These are phyloP conservation scores for Australoheros scitulus DNA, from an alignment of 2,113 vertebrate species.

Conservation along the genomic window DNA sequence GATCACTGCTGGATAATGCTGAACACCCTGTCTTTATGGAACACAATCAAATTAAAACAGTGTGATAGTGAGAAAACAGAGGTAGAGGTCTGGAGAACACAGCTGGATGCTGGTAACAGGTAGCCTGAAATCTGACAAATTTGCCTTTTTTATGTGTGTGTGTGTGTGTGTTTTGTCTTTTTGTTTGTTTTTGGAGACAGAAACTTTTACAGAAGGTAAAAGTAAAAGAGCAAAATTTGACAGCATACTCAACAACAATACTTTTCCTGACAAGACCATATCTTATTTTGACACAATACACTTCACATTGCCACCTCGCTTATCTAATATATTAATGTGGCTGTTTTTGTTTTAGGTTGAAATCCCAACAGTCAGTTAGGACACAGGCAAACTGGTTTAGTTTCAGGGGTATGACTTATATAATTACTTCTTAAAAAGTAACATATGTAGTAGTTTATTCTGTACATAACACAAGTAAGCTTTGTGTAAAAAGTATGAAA, in stretches of 20 bases:
- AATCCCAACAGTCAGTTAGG: neutral
- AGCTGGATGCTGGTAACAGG: neutral
- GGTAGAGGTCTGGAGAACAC: neutral
- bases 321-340: neutral
- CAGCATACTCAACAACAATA: neutral
- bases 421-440: neutral
- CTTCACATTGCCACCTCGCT: neutral
- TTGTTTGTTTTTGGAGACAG: too few species aligned
- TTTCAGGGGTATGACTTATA: neutral
- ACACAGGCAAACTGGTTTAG: neutral
- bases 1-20: conserved; percentile 20
- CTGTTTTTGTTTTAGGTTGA: neutral
- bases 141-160: neutral
- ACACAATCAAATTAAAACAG: conserved; percentile 6
- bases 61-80: neutral
- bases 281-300: neutral
- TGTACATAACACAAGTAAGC: neutral
- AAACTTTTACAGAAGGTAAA: neutral
- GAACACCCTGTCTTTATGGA: neutral
- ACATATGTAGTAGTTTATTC: neutral
- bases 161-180: too few species aligned
- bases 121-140: neutral
- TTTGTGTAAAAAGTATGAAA: neutral
- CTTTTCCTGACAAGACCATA: neutral
- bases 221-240: neutral